Evolutionary conservation across 2,797 vertebrate genomes (phyloP).

Genomic region (Sarcoramphus papa): DNA sequence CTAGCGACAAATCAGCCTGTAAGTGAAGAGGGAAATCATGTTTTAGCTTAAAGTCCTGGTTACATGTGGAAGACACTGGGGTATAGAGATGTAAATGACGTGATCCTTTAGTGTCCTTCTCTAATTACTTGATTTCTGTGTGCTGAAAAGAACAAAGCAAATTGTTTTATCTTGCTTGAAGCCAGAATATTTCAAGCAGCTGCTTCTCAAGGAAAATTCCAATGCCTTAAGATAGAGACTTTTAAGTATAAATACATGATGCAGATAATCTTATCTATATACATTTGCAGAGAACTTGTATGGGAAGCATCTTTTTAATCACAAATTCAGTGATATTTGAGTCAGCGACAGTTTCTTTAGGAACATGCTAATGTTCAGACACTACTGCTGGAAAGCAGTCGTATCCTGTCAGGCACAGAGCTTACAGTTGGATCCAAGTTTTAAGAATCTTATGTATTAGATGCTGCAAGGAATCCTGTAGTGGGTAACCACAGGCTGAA

Average conservation of each 20-base stretch:
- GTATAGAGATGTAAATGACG: neutral
- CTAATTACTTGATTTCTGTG: neutral
- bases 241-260: neutral
- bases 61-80: neutral
- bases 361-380: neutral
- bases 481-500: neutral
- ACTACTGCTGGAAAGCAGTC: neutral
- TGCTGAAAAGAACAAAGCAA: neutral
- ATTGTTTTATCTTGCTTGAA: neutral
- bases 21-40: constrained; percentile 24
- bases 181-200: neutral
- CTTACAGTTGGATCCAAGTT: neutral
- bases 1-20: constrained; percentile 87
- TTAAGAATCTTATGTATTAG: neutral
- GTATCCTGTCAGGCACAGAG: fast-evolving
- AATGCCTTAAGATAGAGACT: neutral
- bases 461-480: neutral
- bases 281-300: neutral
- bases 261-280: neutral
- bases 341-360: neutral
- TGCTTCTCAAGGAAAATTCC: neutral
- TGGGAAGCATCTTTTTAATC: neutral
- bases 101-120: neutral
- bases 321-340: neutral
- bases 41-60: neutral